Evolutionary conservation across 53 echinoderm and acorn worm species (phyloP), one percentile per base, ranked within the genome.

Genomic region (Stichopus horrens): DNA sequence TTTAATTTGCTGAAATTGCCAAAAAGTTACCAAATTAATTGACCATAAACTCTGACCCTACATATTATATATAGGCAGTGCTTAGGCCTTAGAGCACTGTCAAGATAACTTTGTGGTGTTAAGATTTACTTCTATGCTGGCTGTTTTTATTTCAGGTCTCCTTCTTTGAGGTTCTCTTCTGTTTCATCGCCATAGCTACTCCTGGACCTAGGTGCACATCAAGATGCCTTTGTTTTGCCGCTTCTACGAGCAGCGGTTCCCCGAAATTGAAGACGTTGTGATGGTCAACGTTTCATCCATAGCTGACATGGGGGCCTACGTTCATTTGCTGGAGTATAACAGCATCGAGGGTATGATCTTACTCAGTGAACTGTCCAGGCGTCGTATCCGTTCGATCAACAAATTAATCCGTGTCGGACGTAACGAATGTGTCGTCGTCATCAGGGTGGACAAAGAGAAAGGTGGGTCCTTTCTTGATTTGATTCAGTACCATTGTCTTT

Each of bases 251-350:
- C 94, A 97, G 52, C 90, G 90, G 57, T 96, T 94, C 87, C 97
- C 97, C 2, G 97, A 95, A 74, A 92, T 93, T 67, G 97, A 97
- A 54, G 97, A 97, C 91, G 97, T 97, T 5, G 97, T 97, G 13
- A 97, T 97, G 97, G 97, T 97, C 53, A 97, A 93, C 73, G 95
- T 97, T n/a, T 86, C 93, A 53, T 97, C 97, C 65, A 97, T 97
- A 54, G 97, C 97, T 10, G 97, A 97, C 90, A 97, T 97, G 97
- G 97, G 97, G 23, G 97, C 97, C 21, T 97, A 97, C 74, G 97
- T 97, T 11, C 88, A 95, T 66, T 91, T 95, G 19, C 88, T 95
- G 74, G 97, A 97, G 82, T 97, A 97, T 86, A 95, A 97, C 86
- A 95, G 90, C 91, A 97, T 97, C 51, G 95, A 97, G 76, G 97